Conservation (phyloP, 2,113 vertebrate species). For the Bos taurus region DNA sequence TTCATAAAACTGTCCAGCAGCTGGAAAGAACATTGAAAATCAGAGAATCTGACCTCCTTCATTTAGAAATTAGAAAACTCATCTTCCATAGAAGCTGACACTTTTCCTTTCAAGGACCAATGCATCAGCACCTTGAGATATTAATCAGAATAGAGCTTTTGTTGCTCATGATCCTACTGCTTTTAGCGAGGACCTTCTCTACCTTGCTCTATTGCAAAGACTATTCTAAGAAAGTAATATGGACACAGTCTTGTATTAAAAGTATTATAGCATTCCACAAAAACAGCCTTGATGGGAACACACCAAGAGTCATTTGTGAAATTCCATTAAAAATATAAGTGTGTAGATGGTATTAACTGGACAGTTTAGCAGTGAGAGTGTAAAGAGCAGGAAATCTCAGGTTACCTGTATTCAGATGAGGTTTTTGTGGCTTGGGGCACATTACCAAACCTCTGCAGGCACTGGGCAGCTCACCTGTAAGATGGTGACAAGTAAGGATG, state of each 20-base stretch:
- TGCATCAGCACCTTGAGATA: rapidly evolving
- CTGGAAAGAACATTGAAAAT: neutral
- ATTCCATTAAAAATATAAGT: neutral
- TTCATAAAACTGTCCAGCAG: neutral
- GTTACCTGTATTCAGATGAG: neutral
- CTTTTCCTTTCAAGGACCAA: neutral
- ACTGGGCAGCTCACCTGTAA: neutral
- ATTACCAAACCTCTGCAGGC: neutral
- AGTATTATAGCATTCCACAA: neutral
- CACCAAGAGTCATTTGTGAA: neutral
- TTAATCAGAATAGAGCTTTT: neutral
- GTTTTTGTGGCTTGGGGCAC: neutral
- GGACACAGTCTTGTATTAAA: neutral
- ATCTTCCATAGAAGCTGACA: neutral
- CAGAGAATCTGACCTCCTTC: neutral
- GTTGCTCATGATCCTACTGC: neutral
- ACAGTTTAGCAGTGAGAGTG: neutral
- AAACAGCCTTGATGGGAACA: neutral
- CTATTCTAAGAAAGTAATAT: neutral
- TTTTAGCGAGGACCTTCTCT: neutral
- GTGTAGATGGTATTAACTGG: neutral
- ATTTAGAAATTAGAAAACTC: neutral
- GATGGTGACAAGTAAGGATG: neutral
- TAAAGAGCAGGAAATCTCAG: neutral
- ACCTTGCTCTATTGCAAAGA: neutral